Percentiles rank a stretch among this genome's conserved stretches.
Evolutionary conservation across 2,888 invertebrate genomes (phyloP).

Genomic region (Pheosia gnoma): DNA sequence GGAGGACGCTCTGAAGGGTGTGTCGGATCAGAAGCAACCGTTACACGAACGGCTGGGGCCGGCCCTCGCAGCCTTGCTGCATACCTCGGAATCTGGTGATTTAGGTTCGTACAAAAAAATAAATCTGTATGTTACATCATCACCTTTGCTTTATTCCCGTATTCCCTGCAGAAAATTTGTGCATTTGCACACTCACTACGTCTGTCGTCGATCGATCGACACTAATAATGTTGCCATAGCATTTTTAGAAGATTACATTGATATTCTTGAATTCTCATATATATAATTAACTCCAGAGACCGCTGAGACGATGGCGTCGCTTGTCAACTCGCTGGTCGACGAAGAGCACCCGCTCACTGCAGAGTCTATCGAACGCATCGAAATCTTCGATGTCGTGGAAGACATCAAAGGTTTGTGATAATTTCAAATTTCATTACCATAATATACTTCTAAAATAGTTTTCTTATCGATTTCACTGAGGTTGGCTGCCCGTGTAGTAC

Average conservation of each 20-base stretch:
- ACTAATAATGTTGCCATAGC: no score
- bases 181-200: no score
- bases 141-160: not conserved
- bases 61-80: conserved; percentile 65
- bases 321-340: conserved; percentile 64
- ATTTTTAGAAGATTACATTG: no score
- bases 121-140: not conserved
- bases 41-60: conserved; percentile 62
- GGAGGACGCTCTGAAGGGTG: conserved; percentile 59
- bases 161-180: no score
- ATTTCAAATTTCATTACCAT: no score
- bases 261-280: no score
- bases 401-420: conserved; percentile 62
- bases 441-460: no score
- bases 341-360: conserved; percentile 53
- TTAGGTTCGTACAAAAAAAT: conserved; percentile 45
- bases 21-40: conserved; percentile 47
- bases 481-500: no score
- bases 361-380: conserved; percentile 56
- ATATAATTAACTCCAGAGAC: conserved; percentile 52
- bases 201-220: no score
- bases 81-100: conserved; percentile 49
- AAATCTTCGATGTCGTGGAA: conserved; percentile 49
- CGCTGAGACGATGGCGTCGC: conserved; percentile 69
- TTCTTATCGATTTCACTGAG: no score